Percentiles rank a stretch among this genome's conserved stretches.
Conservation (phyloP, 30 jellyfish, hydroid and myxozoan genomes). For the Aurelia sp. region DNA sequence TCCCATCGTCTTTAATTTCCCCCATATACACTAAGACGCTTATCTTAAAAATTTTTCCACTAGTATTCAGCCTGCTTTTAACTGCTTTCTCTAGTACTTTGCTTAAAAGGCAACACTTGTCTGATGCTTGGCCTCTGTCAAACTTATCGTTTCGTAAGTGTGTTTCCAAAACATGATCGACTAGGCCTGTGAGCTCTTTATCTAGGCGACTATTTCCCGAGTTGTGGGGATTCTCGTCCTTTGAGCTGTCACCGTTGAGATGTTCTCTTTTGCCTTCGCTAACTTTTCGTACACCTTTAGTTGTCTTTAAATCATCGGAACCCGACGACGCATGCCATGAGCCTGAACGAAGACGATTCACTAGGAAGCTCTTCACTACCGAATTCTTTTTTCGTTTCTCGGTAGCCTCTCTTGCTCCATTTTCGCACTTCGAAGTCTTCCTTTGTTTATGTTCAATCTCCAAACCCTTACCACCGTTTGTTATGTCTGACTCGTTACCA, state of each 20-base stretch:
- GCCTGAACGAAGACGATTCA: conserved; percentile 61
- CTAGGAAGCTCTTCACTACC: conserved; percentile 45
- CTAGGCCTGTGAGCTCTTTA: conserved; percentile 45
- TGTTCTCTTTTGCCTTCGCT: background rate
- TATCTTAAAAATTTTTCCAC: conserved; percentile 55
- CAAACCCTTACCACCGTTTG: background rate
- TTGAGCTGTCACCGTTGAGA: background rate
- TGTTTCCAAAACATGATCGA: conserved; percentile 47
- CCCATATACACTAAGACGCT: conserved; percentile 84
- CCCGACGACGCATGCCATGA: conserved; percentile 72
- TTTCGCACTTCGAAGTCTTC: conserved; percentile 9
- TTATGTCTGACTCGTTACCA: background rate
- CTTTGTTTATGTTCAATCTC: background rate
- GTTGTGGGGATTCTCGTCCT: background rate
- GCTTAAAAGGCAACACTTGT: conserved; percentile 80
- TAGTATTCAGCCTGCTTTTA: conserved; percentile 54
- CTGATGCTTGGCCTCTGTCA: conserved; percentile 66
- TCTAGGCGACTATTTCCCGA: conserved; percentile 3
- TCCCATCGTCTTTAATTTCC: conserved; percentile 80
- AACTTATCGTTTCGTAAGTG: conserved; percentile 48
- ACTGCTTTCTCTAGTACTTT: conserved; percentile 64
- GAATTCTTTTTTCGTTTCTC: conserved; percentile 44
- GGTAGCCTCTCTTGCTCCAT: background rate
- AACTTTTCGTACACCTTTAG: conserved; percentile 12
- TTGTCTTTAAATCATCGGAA: background rate